These are phyloP conservation scores for Chionodraco myersi DNA, from an alignment of 2,113 vertebrate species.

Conservation along the genomic window DNA sequence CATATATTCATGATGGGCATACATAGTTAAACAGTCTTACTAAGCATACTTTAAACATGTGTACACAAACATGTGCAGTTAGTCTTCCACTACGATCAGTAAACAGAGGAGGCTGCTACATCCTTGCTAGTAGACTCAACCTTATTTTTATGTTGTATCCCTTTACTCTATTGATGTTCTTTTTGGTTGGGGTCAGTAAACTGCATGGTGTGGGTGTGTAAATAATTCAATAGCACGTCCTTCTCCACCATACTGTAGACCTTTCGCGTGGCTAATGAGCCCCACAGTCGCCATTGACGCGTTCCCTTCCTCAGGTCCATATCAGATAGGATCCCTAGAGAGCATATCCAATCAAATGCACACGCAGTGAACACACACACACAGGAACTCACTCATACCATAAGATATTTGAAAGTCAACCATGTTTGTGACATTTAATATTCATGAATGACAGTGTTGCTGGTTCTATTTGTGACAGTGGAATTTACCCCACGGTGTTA, in stretches of 20 bases:
- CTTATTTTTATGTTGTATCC: background rate
- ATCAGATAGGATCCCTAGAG: background rate
- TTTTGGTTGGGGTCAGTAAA: background rate
- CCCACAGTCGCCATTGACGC: constrained; percentile 41
- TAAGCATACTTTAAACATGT: too few relatives aligned
- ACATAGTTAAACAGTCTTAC: too few relatives aligned
- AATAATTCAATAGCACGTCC: constrained; percentile 39
- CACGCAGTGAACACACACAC: background rate
- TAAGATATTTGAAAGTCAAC: constrained; percentile 39
- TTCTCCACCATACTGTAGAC: constrained; percentile 4
- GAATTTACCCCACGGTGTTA: constrained; percentile 7
- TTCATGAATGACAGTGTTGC: constrained; percentile 35
- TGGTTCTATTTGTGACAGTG: constrained; percentile 23
- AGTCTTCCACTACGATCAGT: too few relatives aligned
- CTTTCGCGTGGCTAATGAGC: constrained; percentile 48
- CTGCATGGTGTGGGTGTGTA: constrained; percentile 16
- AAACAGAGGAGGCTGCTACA: too few relatives aligned
- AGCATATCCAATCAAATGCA: constrained; percentile 11
- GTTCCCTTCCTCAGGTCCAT: constrained; percentile 12
- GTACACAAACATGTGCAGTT: too few relatives aligned
- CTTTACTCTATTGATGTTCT: background rate
- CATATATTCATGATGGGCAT: too few relatives aligned
- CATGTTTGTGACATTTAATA: constrained; percentile 58
- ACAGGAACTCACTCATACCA: background rate
- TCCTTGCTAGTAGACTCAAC: too few relatives aligned